A percentile compares a stretch with the other conserved stretches of the same genome.
phyloP scores from a whole-genome alignment of 2,888 invertebrate species.

The Phragmatobia fuliginosa region DNA sequence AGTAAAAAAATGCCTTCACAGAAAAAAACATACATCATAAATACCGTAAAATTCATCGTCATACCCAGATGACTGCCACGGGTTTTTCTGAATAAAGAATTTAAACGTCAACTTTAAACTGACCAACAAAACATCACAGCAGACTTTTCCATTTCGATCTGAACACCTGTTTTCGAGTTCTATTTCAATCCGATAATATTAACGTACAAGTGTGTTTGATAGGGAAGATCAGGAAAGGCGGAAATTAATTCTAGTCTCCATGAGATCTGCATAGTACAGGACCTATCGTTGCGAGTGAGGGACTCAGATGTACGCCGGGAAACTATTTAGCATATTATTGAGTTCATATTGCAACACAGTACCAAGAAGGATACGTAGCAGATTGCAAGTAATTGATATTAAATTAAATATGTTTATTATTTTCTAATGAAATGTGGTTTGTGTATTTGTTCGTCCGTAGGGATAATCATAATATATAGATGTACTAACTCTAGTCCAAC shows the following conservation, averaged over 20 bases:
- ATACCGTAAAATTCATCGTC: too few relatives aligned
- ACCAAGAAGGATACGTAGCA: background rate
- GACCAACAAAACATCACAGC: too few relatives aligned
- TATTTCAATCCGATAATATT: background rate
- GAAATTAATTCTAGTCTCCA: background rate
- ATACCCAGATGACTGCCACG: too few relatives aligned
- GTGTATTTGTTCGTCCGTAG: too few relatives aligned
- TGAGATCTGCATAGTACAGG: background rate
- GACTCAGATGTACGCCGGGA: slow-evolving; percentile 6
- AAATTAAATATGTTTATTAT: background rate
- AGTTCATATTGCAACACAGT: background rate
- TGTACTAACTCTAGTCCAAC: background rate
- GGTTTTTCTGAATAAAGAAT: too few relatives aligned
- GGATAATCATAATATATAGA: background rate
- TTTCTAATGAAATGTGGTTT: too few relatives aligned
- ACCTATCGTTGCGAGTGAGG: background rate
- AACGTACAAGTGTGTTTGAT: background rate
- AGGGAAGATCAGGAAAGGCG: background rate
- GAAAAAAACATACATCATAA: too few relatives aligned
- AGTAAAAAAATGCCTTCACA: too few relatives aligned
- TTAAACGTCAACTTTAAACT: too few relatives aligned
- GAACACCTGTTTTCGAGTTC: background rate
- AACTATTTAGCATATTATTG: slow-evolving; percentile 13
- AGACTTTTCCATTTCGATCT: background rate
- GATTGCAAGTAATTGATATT: background rate